Percentiles rank a stretch among this genome's conserved stretches.
Evolutionary conservation across 2,113 vertebrate species (phyloP).

Genomic region (Psettodes erumei): DNA sequence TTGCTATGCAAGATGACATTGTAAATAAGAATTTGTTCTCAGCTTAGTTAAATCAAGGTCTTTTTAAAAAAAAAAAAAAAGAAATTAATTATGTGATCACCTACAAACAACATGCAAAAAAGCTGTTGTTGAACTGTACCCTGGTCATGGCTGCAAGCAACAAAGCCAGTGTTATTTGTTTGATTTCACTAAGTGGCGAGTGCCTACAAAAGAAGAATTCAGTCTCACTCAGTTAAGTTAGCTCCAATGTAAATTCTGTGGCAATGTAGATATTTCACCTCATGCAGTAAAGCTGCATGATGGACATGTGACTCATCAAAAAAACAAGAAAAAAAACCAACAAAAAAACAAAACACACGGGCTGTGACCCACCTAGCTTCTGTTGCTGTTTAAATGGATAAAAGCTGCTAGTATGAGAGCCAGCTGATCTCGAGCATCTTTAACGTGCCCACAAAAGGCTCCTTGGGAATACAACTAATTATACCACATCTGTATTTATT

Average conservation of each 20-base stretch:
- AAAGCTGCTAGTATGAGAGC: constrained; percentile 89
- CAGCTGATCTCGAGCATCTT: constrained; percentile 93
- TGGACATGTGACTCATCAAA: constrained; percentile 88
- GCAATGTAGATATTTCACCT: constrained; percentile 11
- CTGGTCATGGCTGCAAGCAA: neutral
- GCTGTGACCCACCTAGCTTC: constrained; percentile 90
- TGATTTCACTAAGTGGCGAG: neutral
- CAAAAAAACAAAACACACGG: no score
- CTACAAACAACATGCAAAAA: neutral
- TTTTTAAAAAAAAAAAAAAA: constrained; percentile 19
- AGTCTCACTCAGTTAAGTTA: neutral
- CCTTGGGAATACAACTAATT: constrained; percentile 97
- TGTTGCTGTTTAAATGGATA: constrained; percentile 91
- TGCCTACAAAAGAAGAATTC: neutral
- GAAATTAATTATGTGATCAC: neutral
- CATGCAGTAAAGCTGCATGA: constrained; percentile 68
- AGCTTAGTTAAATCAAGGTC: constrained; percentile 20
- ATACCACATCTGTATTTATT: constrained; percentile 99
- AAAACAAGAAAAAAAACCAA: no score
- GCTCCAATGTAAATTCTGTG: neutral
- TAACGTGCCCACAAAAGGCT: constrained; percentile 89
- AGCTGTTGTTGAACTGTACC: neutral
- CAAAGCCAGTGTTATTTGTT: constrained; percentile 2
- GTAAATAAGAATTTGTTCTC: neutral
- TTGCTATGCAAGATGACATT: neutral